Percentiles rank a stretch among this genome's conserved stretches.
Evolutionary conservation across 2,888 invertebrate species (phyloP).

Genomic region (Criorhina ranunculi): DNA sequence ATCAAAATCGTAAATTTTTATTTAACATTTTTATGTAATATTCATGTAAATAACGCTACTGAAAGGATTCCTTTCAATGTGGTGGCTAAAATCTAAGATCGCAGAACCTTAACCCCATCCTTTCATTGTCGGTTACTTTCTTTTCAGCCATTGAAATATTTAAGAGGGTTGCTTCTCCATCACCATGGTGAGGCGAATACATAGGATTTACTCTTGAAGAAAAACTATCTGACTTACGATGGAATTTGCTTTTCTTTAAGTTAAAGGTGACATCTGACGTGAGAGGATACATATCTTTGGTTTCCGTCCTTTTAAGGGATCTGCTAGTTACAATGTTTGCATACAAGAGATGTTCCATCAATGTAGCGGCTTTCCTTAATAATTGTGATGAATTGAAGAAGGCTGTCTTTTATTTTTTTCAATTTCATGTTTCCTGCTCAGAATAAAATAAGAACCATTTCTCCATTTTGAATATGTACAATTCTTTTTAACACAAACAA

Average conservation of each 20-base stretch:
- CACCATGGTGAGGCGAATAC: conserved; percentile 2
- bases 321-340: conserved; percentile 9
- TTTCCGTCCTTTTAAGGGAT: conserved; percentile 4
- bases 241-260: not conserved
- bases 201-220: conserved; percentile 13
- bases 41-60: no score
- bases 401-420: not conserved
- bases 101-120: no score
- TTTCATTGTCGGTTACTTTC: conserved; percentile 4
- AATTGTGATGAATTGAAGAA: conserved; percentile 21
- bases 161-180: conserved; percentile 8
- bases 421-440: conserved; percentile 2
- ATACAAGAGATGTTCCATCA: conserved; percentile 3
- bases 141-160: conserved; percentile 17
- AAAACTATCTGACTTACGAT: conserved; percentile 16
- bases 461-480: not conserved
- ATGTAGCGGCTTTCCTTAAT: conserved; percentile 6
- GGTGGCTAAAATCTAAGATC: no score
- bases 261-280: conserved; percentile 2
- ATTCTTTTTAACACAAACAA: not conserved
- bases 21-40: not conserved
- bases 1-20: no score
- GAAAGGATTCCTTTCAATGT: no score
- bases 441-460: not conserved
- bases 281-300: conserved; percentile 10